These are phyloP conservation scores for Entelurus aequoreus DNA, from an alignment of 2,113 vertebrate species.

Conservation along the genomic window DNA sequence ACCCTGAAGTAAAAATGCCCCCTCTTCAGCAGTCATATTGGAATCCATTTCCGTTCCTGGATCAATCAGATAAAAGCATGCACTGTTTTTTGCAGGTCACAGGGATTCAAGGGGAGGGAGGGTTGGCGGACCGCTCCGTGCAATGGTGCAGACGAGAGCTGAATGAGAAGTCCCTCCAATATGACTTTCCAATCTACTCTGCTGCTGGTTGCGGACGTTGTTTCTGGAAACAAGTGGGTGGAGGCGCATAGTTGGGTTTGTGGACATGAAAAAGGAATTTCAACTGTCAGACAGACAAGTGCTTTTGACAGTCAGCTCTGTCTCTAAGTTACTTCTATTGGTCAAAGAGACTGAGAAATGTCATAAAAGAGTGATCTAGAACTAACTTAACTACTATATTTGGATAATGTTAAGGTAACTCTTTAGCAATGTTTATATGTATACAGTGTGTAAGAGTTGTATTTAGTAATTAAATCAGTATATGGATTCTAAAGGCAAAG, in stretches of 20 bases:
- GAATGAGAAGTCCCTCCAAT: conserved; percentile 37
- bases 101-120: conserved; percentile 22
- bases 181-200: conserved; percentile 11
- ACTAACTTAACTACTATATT: neutral
- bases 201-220: conserved; percentile 2
- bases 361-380: conserved; percentile 12
- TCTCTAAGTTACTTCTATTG: conserved; percentile 7
- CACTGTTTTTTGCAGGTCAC: conserved; percentile 33
- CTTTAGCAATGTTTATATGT: neutral
- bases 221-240: conserved; percentile 22
- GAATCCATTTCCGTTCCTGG: conserved; percentile 28
- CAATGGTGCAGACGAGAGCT: conserved; percentile 18
- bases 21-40: conserved; percentile 34
- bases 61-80: conserved; percentile 50
- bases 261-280: conserved; percentile 19
- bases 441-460: neutral
- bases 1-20: conserved; percentile 35
- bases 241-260: conserved; percentile 31
- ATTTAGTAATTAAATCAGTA: neutral
- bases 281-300: neutral
- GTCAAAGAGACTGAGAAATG: neutral
- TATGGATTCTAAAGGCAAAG: neutral
- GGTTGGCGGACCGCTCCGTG: conserved; percentile 14
- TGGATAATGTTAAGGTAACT: neutral
- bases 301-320: neutral